Percentiles rank a stretch among this genome's conserved stretches.
Evolutionary conservation across 1,140 invertebrate species (phyloP).

Genomic region (Temnothorax curvispinosus): DNA sequence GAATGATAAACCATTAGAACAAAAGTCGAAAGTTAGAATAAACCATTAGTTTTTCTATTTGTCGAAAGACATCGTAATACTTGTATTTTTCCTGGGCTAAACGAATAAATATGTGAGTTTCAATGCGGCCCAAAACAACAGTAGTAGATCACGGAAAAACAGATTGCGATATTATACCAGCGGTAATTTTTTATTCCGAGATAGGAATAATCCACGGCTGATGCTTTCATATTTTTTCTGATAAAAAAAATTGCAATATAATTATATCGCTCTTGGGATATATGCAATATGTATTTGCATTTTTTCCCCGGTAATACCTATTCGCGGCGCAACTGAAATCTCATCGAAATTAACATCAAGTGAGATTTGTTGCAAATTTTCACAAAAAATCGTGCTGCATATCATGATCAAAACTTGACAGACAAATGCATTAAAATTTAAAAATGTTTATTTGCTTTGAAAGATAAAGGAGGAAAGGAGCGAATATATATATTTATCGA

Average conservation of each 20-base stretch:
- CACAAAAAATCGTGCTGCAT: background rate
- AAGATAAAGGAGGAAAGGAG: background rate
- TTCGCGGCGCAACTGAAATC: background rate
- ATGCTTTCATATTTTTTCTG: background rate
- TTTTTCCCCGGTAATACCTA: background rate
- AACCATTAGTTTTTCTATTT: background rate
- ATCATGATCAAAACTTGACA: background rate
- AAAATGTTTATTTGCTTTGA: background rate
- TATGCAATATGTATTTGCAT: background rate
- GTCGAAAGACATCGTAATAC: background rate
- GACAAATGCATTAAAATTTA: background rate
- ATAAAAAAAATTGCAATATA: slow-evolving; percentile 18
- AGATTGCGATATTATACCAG: background rate
- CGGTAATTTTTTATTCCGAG: background rate
- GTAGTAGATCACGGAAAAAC: slow-evolving; percentile 21
- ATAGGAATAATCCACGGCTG: background rate
- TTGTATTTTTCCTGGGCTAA: background rate
- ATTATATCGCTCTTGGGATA: background rate
- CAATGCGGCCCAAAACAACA: background rate
- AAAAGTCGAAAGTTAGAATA: too few species aligned
- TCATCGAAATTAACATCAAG: background rate
- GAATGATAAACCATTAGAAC: background rate
- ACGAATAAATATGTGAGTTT: slow-evolving; percentile 30
- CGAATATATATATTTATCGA: slow-evolving; percentile 8
- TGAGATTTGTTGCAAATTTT: background rate